Evolutionary conservation across 2,888 invertebrate species (phyloP), one percentile per base, ranked within the genome.

Genomic region (Trypoxylon attenuatum): DNA sequence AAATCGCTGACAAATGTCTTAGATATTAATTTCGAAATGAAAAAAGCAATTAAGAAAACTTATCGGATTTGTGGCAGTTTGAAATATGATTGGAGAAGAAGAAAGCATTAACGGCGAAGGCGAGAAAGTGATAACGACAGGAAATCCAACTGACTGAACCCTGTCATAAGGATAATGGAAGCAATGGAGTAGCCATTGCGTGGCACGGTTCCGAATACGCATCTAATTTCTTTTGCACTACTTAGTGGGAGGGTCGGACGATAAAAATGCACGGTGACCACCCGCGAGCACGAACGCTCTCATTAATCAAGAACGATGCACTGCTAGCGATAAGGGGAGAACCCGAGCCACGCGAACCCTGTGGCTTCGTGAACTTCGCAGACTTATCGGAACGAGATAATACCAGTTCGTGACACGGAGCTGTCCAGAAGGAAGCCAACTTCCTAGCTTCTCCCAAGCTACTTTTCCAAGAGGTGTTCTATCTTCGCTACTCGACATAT

Each of bases 311-410:
- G 39, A 52, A 39, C 51, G 51, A 54, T 59, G 58, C 25, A 22
- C 23, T 13, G 54, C 29, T 4, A 15, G 33, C 41, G 66, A 45
- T 45, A 53, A 53, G 51, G 21, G 22, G 39, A 21, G 41, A 50
- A 42, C 53, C 51, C 38, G 5, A 10, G n/a, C 29, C 47, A 13
- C 13, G 43, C 27, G 52, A 56, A 52, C 19, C 49, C 23, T 33
- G 54, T 54, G 46, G 55, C 45, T 64, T 41, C 52, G 58, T 27
- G 60, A 53, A 73, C 61, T 65, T 61, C 49, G 58, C 47, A 55
- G 65, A 73, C 73, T 72, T 72, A 73, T 72, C 73, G 74, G 60
- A 58, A 71, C 66, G 41, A 73, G 74, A 67, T 73, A 73, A 73
- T 72, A 47, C 56, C 29, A 41, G 73, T 72, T 72, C 72, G 72